These are phyloP conservation scores for Poeciliopsis turneri DNA, from an alignment of 2,797 vertebrate species.

Conservation along the genomic window DNA sequence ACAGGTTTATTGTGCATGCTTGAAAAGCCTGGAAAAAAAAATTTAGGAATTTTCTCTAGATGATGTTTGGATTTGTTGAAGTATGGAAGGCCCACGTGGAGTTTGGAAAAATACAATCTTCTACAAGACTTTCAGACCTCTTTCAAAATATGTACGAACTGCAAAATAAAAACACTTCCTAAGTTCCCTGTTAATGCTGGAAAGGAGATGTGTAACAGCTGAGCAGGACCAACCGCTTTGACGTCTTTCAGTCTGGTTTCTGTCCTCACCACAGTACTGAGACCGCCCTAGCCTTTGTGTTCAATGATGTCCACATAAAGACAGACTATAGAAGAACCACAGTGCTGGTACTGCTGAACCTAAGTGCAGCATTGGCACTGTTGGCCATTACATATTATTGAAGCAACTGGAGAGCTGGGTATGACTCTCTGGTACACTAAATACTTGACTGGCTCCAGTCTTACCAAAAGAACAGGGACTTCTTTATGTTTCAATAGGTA, in stretches of 20 bases:
- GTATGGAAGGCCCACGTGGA: not conserved
- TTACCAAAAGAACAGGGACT: not conserved
- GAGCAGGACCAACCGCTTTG: not conserved
- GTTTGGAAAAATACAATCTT: not conserved
- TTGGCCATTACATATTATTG: not conserved
- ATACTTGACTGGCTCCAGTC: not conserved
- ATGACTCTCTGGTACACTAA: not conserved
- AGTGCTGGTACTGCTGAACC: not conserved
- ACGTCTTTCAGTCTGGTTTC: not conserved
- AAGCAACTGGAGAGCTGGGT: not conserved
- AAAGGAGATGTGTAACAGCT: not conserved
- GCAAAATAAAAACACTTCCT: not conserved
- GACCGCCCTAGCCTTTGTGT: not conserved
- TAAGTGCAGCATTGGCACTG: not conserved
- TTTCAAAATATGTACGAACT: not conserved
- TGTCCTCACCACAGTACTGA: not conserved
- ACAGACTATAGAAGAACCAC: not conserved
- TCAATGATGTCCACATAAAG: not conserved
- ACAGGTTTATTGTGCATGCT: not conserved
- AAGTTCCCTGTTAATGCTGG: not conserved
- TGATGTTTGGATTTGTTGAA: not conserved
- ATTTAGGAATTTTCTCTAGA: not conserved
- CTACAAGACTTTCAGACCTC: not conserved
- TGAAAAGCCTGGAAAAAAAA: not conserved
- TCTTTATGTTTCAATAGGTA: not conserved